Evolutionary conservation across 2,888 invertebrate genomes (phyloP), one percentile per base, ranked within the genome.

Genomic region (Neoascia interrupta): DNA sequence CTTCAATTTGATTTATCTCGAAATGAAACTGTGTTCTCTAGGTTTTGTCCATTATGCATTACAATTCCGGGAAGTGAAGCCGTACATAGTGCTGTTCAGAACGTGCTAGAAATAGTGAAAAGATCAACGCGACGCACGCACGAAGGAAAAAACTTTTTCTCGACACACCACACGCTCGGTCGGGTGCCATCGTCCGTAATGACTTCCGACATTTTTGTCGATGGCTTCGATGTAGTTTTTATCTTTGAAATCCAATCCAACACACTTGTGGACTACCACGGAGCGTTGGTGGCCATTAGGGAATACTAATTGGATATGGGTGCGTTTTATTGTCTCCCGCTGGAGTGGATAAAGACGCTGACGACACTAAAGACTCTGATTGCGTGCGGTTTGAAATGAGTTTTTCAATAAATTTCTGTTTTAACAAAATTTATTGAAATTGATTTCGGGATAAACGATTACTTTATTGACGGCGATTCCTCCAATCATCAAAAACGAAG

Each of bases 151-250:
- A 53, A 49, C 31, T 31, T 8, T 26, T 26, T 34, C 47, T n/a
- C 26, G 19, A 1, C 47, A 43, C 11, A 8, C 26, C 31, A 31
- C 8, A 26, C 36, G 56, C 37, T 15, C 21, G 75, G 23, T 6
- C 8, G 31, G 8, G 2, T n/a, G 8, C 70, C 64, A 49, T 63
- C 28, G 60, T 43, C 66, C 23, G 54, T 68, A 73, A 79, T 68
- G 73, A 79, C 73, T 79, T 79, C 79, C 79, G 79, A 79, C 76
- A 63, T 58, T n/a, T n/a, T n/a, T n/a, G n/a, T 72, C 72, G 47
- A 70, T 72, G 63, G 53, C 72, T 64, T 68, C 26, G 54, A 28
- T 47, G 45, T 61, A 19, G 26, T 13, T 19, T 21, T 31, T 36
- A 45, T 41, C 36, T 39, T 61, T 60, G 43, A 66, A 64, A 68